These are phyloP conservation scores for Vireo griseus DNA, from an alignment of 2,797 vertebrate genomes.

Conservation along the genomic window DNA sequence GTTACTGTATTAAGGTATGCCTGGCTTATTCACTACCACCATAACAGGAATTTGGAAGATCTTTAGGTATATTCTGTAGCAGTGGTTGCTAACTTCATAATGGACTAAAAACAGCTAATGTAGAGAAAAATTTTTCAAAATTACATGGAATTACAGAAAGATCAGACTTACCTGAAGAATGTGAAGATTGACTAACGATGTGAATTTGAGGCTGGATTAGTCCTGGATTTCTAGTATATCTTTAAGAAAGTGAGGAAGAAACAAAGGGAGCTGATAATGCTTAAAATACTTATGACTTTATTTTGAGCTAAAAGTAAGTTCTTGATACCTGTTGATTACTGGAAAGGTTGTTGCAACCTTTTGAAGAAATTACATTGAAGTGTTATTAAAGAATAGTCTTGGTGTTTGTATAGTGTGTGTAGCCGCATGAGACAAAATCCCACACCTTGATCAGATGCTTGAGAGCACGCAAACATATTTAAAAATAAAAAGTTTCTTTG, in stretches of 20 bases:
- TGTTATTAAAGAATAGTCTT: not conserved
- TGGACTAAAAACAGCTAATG: not conserved
- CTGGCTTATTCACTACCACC: not conserved
- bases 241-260: not conserved
- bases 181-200: not conserved
- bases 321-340: not conserved
- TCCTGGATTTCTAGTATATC: not conserved
- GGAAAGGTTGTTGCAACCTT: not conserved
- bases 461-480: not conserved
- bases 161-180: rapidly evolving
- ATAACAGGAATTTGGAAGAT: not conserved
- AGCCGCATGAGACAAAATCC: not conserved
- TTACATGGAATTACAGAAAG: not conserved
- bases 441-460: not conserved
- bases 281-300: not conserved
- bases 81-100: not conserved
- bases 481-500: not conserved
- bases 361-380: not conserved
- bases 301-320: not conserved
- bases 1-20: not conserved
- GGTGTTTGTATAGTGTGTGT: not conserved
- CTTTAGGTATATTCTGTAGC: not conserved
- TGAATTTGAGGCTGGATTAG: not conserved
- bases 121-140: not conserved
- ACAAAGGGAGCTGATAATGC: not conserved